These are phyloP conservation scores for Leiothrix lutea DNA, from an alignment of 2,113 vertebrate species.

Conservation along the genomic window DNA sequence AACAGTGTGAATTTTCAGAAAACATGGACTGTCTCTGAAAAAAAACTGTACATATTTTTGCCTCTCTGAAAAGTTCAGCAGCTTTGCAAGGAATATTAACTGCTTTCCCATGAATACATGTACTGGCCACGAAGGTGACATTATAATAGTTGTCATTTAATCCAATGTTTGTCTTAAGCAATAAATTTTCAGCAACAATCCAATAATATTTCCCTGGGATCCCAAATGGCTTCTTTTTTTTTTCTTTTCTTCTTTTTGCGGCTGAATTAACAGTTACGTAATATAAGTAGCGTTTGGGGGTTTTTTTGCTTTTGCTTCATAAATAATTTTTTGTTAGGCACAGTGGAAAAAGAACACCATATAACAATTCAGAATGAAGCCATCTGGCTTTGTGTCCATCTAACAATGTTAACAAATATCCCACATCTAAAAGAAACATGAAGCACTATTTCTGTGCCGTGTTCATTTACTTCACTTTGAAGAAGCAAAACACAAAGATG, in stretches of 20 bases:
- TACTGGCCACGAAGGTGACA: slow-evolving; percentile 9
- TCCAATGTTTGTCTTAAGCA: slow-evolving; percentile 53
- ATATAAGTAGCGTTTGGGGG: background rate
- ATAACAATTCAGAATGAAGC: slow-evolving; percentile 36
- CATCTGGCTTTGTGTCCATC: slow-evolving; percentile 45
- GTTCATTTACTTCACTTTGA: background rate
- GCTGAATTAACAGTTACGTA: slow-evolving; percentile 29
- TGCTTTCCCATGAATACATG: background rate
- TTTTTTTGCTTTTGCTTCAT: slow-evolving; percentile 17
- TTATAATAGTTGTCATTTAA: slow-evolving; percentile 28
- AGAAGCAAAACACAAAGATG: background rate
- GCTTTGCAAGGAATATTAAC: slow-evolving; percentile 15
- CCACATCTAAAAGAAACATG: background rate
- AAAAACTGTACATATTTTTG: background rate
- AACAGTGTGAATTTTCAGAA: background rate
- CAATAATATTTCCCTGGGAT: slow-evolving; percentile 20
- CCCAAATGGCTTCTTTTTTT: background rate
- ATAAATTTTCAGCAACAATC: slow-evolving; percentile 34
- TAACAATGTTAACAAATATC: slow-evolving; percentile 1
- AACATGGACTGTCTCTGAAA: background rate
- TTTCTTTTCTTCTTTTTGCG: background rate
- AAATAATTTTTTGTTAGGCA: slow-evolving; percentile 42
- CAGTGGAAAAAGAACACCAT: slow-evolving; percentile 30
- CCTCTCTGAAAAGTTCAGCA: background rate
- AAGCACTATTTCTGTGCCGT: background rate